Evolutionary conservation across 2,888 invertebrate species (phyloP), one percentile per base, ranked within the genome.

Genomic region (Tupiocoris notatus): DNA sequence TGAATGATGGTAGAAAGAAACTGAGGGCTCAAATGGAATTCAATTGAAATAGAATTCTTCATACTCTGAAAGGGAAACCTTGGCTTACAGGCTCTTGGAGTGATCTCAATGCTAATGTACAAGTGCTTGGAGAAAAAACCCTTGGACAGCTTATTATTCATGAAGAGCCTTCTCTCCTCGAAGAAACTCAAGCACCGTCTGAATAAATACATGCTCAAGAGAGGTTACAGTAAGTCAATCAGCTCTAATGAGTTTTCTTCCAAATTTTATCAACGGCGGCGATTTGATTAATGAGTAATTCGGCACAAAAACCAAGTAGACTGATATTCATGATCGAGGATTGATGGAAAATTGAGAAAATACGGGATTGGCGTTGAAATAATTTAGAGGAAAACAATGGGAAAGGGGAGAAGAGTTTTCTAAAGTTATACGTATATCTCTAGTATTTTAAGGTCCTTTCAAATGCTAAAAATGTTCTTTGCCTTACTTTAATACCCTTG

Each of bases 131-230:
- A 73, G 54, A 73, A 54, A 18, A 73, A 73, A 56, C 73, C 73
- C 1, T 1, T 63, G 56, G 63, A 73, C 39, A n/a, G 20, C 17
- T n/a, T 22, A 56, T 2, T 16, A 2, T 73, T 21, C 63, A 56
- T 73, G 20, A 63, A 25, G 22, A 24, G 21, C 12, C 63, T 73
- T 20, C 21, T 73, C 16, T 22, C 22, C 2, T 39, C 39, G 22
- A 64, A 39, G 18, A 62, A 63, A 9, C 23, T 73, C n/a, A 63
- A 63, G 56, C 54, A 73, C 39, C 17, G 62, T 23, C 12, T 73
- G 73, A 73, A 73, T 56, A 64, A 73, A n/a, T 64, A 73, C 73
- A 73, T 73, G 73, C 23, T 73, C 18, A 73, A 64, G 62, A 62
- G 39, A 9, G 64, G 73, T 17, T 73, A 73, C 39, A 39, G 73